Conservation (phyloP, 2,113 vertebrate genomes). For the Cyanoramphus novaezelandiae region DNA sequence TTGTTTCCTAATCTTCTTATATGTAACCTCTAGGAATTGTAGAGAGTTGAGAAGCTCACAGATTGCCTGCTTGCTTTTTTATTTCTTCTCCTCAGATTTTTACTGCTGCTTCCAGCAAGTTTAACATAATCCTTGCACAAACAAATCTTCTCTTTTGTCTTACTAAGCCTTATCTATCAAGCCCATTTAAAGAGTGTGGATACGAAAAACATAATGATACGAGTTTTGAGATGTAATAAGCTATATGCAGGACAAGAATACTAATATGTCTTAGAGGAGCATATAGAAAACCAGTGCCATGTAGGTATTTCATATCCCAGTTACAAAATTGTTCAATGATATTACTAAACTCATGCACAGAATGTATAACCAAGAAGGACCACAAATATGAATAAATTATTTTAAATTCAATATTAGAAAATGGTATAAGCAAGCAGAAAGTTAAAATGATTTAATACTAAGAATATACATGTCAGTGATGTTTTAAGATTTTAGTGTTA, state of each 20-base stretch:
- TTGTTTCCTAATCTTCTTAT: slow-evolving; percentile 75
- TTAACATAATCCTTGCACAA: slow-evolving; percentile 73
- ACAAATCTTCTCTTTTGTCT: slow-evolving; percentile 72
- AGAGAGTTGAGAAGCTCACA: slow-evolving; percentile 36
- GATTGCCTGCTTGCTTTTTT: slow-evolving; percentile 36
- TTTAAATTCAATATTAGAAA: not conserved
- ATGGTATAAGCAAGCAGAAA: not conserved
- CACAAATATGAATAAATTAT: not conserved
- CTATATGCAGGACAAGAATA: slow-evolving; percentile 12
- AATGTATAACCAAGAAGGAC: not conserved
- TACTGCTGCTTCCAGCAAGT: slow-evolving; percentile 52
- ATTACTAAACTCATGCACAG: not conserved
- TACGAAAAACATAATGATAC: slow-evolving; percentile 53
- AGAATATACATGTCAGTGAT: not conserved
- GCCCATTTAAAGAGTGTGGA: slow-evolving; percentile 51
- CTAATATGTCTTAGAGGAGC: not conserved
- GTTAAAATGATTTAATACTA: not conserved
- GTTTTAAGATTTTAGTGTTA: not conserved
- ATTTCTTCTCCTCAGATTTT: slow-evolving; percentile 64
- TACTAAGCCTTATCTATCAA: slow-evolving; percentile 69
- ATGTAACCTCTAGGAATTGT: slow-evolving; percentile 65
- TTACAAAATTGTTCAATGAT: not conserved
- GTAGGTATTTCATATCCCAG: not conserved
- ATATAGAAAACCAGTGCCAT: not conserved
- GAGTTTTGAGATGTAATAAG: slow-evolving; percentile 38